A percentile compares a stretch with the other conserved stretches of the same genome.
Evolutionary conservation across 2,113 vertebrate species (phyloP).

Genomic region (Phoxinus phoxinus): DNA sequence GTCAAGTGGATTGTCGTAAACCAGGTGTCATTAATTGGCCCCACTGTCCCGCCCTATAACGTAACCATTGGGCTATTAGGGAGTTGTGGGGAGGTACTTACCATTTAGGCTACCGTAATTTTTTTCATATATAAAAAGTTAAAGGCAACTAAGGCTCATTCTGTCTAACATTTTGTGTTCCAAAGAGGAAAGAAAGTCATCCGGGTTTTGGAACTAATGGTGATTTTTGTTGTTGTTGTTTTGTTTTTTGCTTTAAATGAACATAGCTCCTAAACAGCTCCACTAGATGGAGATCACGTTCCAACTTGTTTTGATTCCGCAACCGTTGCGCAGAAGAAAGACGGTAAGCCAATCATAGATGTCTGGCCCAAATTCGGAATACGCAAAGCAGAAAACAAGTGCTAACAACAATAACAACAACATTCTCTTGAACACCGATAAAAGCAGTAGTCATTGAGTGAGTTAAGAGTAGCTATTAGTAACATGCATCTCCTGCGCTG

Average conservation of each 20-base stretch:
- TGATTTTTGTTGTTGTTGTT: too few species aligned
- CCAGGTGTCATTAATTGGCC: constrained; percentile 20
- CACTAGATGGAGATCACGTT: background rate
- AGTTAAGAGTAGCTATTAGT: background rate
- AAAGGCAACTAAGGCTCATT: background rate
- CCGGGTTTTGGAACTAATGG: background rate
- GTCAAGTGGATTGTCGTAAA: background rate
- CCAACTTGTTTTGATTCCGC: background rate
- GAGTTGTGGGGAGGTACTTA: background rate
- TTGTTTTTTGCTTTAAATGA: background rate
- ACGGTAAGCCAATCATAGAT: background rate
- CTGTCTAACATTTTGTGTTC: background rate
- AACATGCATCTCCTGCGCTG: background rate
- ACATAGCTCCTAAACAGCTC: background rate
- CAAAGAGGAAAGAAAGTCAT: background rate
- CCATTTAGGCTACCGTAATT: background rate
- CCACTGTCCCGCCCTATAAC: background rate
- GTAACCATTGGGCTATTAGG: too few species aligned
- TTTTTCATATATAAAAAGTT: background rate
- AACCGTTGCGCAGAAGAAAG: background rate
- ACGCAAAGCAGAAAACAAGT: background rate
- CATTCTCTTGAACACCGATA: background rate
- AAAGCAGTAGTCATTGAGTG: background rate
- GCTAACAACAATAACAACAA: background rate
- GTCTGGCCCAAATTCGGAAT: background rate